phyloP scores from a whole-genome alignment of 2,888 invertebrate species.

The Strigamia maritima region DNA sequence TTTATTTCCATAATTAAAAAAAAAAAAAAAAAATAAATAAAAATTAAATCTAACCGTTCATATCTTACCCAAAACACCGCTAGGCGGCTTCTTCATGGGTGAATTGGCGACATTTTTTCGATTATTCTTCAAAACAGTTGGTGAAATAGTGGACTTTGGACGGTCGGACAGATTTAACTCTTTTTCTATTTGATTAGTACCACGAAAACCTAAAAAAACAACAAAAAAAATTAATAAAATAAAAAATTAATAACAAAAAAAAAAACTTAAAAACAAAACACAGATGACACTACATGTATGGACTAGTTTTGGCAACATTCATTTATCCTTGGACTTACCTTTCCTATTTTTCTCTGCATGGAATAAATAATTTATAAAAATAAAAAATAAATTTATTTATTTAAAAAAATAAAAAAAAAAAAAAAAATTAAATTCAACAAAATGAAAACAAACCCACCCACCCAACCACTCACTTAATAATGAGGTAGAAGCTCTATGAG shows the following conservation, averaged over 20 bases:
- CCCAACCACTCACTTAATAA: slow-evolving; percentile 25
- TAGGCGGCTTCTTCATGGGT: background rate
- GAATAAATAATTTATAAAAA: background rate
- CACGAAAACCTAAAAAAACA: background rate
- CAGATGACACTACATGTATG: background rate
- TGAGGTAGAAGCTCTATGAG: background rate
- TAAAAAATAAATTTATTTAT: background rate
- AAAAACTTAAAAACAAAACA: background rate
- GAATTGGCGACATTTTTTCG: background rate
- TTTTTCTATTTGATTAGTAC: background rate
- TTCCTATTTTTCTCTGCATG: slow-evolving; percentile 20
- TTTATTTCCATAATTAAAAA: too few relatives aligned
- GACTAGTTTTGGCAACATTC: background rate
- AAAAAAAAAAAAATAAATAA: background rate
- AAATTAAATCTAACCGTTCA: background rate
- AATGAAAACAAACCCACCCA: background rate
- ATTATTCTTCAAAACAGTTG: background rate
- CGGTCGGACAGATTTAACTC: background rate
- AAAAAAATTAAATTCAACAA: background rate
- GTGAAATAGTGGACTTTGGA: background rate
- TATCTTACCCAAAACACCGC: background rate
- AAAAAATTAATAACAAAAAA: background rate
- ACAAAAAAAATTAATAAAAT: background rate
- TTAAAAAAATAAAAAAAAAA: slow-evolving; percentile 21
- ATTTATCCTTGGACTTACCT: background rate